Evolutionary conservation across 2,888 invertebrate genomes (phyloP).

Genomic region (Alloscopus bannaensis): DNA sequence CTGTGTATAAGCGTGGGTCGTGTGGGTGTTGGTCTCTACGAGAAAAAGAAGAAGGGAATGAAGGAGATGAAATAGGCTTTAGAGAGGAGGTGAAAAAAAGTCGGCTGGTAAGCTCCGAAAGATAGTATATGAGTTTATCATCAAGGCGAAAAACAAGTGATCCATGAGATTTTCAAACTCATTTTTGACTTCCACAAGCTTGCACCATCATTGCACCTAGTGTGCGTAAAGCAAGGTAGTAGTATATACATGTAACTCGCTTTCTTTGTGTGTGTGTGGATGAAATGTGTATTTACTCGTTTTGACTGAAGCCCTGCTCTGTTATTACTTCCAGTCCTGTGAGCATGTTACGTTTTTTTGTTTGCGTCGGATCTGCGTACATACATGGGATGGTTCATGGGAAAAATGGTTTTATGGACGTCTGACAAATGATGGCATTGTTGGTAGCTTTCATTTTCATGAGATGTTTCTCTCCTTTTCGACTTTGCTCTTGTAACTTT

Average conservation of each 20-base stretch:
- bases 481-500: background rate
- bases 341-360: slow-evolving; percentile 2
- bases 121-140: too few species aligned
- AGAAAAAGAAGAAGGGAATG: too few species aligned
- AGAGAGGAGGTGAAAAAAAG: background rate
- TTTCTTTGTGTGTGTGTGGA: too few species aligned
- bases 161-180: slow-evolving; percentile 8
- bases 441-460: slow-evolving; percentile 17
- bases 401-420: slow-evolving; percentile 49
- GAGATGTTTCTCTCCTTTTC: slow-evolving; percentile 18
- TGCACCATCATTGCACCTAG: too few species aligned
- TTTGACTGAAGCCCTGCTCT: slow-evolving; percentile 4
- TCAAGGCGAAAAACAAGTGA: background rate
- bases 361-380: too few species aligned
- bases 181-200: slow-evolving; percentile 6
- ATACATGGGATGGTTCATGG: slow-evolving; percentile 16
- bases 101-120: background rate
- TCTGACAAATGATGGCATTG: slow-evolving; percentile 54
- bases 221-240: too few species aligned
- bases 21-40: too few species aligned
- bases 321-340: background rate
- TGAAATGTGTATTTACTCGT: background rate
- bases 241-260: too few species aligned
- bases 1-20: too few species aligned
- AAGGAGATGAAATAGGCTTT: too few species aligned